Conservation (phyloP, 2,797 vertebrate genomes). For the Lutjanus argentimaculatus region DNA sequence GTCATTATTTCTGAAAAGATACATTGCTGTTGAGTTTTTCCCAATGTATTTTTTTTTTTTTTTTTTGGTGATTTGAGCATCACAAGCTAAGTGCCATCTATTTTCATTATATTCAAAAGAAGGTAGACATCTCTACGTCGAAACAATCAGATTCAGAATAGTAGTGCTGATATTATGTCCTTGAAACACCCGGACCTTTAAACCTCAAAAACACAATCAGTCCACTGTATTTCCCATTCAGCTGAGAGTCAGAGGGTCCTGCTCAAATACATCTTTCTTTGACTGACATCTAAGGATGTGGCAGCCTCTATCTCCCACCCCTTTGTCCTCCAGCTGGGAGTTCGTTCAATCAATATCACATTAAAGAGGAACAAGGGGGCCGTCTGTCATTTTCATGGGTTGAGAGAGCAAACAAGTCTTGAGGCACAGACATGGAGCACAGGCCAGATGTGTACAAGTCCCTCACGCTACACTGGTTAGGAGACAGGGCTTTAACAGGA, state of each 20-base stretch:
- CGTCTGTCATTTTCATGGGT: slow-evolving; percentile 16
- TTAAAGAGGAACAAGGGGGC: slow-evolving; percentile 53
- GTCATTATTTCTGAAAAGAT: too few relatives aligned
- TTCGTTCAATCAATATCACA: slow-evolving; percentile 61
- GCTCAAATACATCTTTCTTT: slow-evolving; percentile 10
- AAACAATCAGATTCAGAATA: not conserved
- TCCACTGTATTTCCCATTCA: not conserved
- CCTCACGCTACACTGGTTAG: slow-evolving; percentile 9
- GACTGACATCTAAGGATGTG: slow-evolving; percentile 10
- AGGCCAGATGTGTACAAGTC: not conserved
- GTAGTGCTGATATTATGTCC: not conserved
- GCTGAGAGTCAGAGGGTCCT: slow-evolving; percentile 3
- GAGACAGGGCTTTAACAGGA: slow-evolving; percentile 9
- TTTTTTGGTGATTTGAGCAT: too few relatives aligned
- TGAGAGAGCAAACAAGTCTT: slow-evolving; percentile 17
- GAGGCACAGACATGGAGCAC: slow-evolving; percentile 12
- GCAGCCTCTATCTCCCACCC: not conserved
- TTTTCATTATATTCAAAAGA: too few relatives aligned
- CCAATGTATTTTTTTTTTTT: too few relatives aligned
- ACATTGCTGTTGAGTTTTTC: too few relatives aligned
- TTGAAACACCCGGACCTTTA: not conserved
- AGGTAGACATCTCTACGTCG: too few relatives aligned
- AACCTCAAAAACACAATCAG: not conserved
- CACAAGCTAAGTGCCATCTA: too few relatives aligned
- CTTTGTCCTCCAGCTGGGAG: slow-evolving; percentile 23